Percentiles rank a stretch among this genome's conserved stretches.
phyloP scores from a whole-genome alignment of 1,140 invertebrate genomes.

The Euglossa dilemma region DNA sequence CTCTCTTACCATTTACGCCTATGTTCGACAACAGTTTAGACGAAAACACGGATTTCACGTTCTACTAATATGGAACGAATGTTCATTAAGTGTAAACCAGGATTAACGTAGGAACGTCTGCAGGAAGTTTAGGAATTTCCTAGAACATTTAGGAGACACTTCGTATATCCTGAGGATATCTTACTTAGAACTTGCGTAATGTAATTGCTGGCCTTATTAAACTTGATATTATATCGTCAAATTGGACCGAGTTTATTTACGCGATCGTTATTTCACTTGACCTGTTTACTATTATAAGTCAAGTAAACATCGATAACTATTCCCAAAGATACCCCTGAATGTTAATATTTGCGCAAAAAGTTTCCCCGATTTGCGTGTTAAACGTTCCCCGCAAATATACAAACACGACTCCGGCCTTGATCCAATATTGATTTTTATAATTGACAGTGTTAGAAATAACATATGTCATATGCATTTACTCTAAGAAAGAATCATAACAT shows the following conservation, averaged over 20 bases:
- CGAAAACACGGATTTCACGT: slow-evolving; percentile 20
- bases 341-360: background rate
- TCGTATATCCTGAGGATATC: slow-evolving; percentile 28
- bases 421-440: background rate
- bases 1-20: background rate
- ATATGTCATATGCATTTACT: background rate
- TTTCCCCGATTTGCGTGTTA: background rate
- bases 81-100: slow-evolving; percentile 27
- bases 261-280: background rate
- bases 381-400: background rate
- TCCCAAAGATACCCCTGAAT: no score
- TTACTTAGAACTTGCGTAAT: slow-evolving; percentile 29
- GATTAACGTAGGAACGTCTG: slow-evolving; percentile 41
- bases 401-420: background rate
- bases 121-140: slow-evolving; percentile 30
- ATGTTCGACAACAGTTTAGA: slow-evolving; percentile 4
- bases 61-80: slow-evolving; percentile 7
- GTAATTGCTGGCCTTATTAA: slow-evolving; percentile 30
- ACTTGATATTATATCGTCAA: background rate
- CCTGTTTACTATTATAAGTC: no score
- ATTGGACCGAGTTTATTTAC: slow-evolving; percentile 6
- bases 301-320: background rate
- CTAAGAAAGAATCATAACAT: background rate
- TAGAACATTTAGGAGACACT: slow-evolving; percentile 45
- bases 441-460: background rate